Percentiles rank a stretch among this genome's conserved stretches.
Conservation (phyloP, 2,113 vertebrate species). For the Lynx canadensis region DNA sequence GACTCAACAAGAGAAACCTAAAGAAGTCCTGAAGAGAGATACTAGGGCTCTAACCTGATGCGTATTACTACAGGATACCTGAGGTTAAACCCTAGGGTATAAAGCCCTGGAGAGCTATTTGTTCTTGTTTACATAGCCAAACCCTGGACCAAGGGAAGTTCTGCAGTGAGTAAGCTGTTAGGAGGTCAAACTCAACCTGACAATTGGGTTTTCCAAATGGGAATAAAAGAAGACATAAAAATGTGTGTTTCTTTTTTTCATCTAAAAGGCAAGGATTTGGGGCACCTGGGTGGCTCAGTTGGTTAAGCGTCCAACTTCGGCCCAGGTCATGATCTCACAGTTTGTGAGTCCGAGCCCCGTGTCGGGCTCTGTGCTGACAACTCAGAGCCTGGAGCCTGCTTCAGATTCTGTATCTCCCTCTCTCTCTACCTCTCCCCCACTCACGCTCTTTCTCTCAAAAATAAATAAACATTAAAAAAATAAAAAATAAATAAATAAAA, state of each 20-base stretch:
- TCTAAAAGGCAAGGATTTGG: not conserved
- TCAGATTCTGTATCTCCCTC: no score
- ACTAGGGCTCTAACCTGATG: not conserved
- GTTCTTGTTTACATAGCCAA: constrained; percentile 68
- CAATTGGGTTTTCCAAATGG: constrained; percentile 11
- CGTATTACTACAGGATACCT: constrained; percentile 45
- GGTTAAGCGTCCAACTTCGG: no score
- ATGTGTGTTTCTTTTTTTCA: not conserved
- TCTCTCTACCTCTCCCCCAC: no score
- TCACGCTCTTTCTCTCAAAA: no score
- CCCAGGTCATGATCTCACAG: no score
- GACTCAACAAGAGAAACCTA: not conserved
- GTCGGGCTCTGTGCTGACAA: no score
- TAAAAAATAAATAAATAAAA: no score
- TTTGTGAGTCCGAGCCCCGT: no score
- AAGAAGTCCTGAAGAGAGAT: constrained; percentile 42
- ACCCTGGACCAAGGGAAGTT: not conserved
- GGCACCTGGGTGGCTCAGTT: no score
- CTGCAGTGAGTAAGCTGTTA: not conserved
- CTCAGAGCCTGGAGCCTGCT: no score
- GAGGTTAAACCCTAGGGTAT: constrained; percentile 52
- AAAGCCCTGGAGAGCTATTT: constrained; percentile 25
- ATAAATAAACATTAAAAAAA: no score
- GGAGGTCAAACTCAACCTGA: constrained; percentile 20
- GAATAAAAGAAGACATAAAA: not conserved